Base-by-base conservation (phyloP, 2,797 vertebrate genomes). In the Acrocephalus scirpaceus region DNA sequence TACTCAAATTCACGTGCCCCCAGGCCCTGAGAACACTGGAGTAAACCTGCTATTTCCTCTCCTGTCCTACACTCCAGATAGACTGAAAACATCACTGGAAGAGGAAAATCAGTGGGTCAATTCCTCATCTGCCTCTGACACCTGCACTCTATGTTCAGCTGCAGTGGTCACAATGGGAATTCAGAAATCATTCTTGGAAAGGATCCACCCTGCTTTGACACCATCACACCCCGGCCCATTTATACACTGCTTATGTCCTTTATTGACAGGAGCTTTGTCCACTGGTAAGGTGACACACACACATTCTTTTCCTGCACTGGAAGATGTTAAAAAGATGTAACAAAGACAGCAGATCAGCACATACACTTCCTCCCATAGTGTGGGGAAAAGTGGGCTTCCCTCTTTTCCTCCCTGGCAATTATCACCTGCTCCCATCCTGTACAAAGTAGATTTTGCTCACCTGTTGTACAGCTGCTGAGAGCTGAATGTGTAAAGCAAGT, bases 381-480 rank as follows among this genome's bases (percentile, higher is more conserved):
- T n/a, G 47, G 72, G 56, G 26, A 22, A 27, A 84, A 86, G 19
- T 3, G 27, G 16, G 19, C 34, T 79, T 74, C 42, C 54, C 69
- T 91, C 26, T 48, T 77, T 34, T 42, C 26, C 78, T 36, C 64
- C 34, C 61, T 80, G 64, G 53, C 57, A 85, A 30, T 54, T 18
- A 51, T 5, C 73, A 47, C 29, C 61, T 58, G 22, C 48, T 93
- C 72, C 64, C 61, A 36, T 1, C 73, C 53, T 3, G 32, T 10
- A 54, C 72, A 71, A 26, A 0, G 13, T 3, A 8, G 32, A 36
- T 48, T 73, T 53, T 65, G 47, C 97, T 95, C 94, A 99, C 99
- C 99, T 99, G 98, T 99, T 99, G 93, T 99, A 98, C 30, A 99
- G 98, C 96, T 99, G 98, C 95, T 99, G 99, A 3, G 99, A 98